Conservation (phyloP, 2,113 vertebrate species). For the Microcebus griseorufus region DNA sequence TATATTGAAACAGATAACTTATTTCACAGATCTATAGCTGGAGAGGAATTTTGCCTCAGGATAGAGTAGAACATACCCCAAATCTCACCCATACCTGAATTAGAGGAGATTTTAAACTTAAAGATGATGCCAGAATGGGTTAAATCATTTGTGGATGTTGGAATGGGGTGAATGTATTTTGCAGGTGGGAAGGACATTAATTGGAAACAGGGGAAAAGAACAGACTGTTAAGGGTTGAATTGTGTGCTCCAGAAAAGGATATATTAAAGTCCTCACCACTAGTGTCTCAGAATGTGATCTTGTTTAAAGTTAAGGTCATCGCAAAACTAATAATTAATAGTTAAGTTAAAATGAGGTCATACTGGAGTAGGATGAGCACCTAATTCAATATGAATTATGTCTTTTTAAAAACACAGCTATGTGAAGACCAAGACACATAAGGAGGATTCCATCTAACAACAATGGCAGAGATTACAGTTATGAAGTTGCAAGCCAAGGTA, state of each 20-base stretch:
- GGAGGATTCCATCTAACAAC: background rate
- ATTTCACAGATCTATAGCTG: background rate
- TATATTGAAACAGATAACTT: background rate
- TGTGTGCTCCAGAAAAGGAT: background rate
- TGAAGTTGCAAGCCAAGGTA: background rate
- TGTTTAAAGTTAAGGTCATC: background rate
- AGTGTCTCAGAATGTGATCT: background rate
- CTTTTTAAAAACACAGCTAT: background rate
- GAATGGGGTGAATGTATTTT: background rate
- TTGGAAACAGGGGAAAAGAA: background rate
- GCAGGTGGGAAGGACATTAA: background rate
- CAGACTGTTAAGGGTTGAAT: background rate
- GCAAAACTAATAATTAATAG: background rate
- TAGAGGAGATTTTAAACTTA: background rate
- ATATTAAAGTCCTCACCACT: background rate
- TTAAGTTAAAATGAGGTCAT: background rate
- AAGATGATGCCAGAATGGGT: background rate
- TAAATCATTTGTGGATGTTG: background rate
- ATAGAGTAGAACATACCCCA: background rate
- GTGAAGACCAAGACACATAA: background rate
- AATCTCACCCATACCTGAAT: background rate
- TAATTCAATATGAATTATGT: background rate
- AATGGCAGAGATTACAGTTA: background rate
- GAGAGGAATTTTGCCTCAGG: background rate
- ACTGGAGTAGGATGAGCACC: background rate